Evolutionary conservation across 2,797 vertebrate genomes (phyloP), one percentile per base, ranked within the genome.

Genomic region (Macrochelys suwanniensis): DNA sequence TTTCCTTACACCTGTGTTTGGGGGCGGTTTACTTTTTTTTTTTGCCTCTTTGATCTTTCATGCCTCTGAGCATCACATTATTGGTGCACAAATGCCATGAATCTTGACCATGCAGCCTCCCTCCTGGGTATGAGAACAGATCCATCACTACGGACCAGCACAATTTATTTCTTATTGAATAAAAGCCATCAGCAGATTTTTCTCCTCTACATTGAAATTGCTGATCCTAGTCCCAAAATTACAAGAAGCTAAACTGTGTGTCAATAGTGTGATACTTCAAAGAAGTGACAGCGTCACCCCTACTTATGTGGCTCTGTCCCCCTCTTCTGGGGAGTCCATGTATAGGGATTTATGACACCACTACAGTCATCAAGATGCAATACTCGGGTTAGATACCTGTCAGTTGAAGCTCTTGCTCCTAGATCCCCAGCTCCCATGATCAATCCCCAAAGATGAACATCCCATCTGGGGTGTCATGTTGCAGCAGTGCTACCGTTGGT

Each of bases 161-260:
- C 59, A 81, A 54, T 56, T 78, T 87, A 80, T 92, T 89, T 95
- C 45, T 79, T 80, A 33, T 84, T 51, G 65, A 87, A 88, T 87
- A n/a, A 11, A 89, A 82, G 16, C 59, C 80, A 50, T 94, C 88
- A 93, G 84, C 90, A 94, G 53, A 76, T 82, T 94, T 94, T 88
- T 91, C 89, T 95, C 61, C 84, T 94, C 91, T 78, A 53, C 82
- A 0, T 0, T 56, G 45, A 92, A 93, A 78, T 65, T 82, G n/a
- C 56, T 50, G 89, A 78, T 88, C 74, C n/a, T 74, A 89, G 28
- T 0, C 0, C 42, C 78, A 45, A 10, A 78, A 19, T 50, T 3
- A 4, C 47, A 74, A 78, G 50, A 23, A 17, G 33, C 82, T 84
- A 26, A 84, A 87, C 57, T 89, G 84, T 25, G 54, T 0, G 4